Percentiles rank a stretch among this genome's conserved stretches.
Evolutionary conservation across 2,888 invertebrate species (phyloP).

Genomic region (Pasiphila rectangulata): DNA sequence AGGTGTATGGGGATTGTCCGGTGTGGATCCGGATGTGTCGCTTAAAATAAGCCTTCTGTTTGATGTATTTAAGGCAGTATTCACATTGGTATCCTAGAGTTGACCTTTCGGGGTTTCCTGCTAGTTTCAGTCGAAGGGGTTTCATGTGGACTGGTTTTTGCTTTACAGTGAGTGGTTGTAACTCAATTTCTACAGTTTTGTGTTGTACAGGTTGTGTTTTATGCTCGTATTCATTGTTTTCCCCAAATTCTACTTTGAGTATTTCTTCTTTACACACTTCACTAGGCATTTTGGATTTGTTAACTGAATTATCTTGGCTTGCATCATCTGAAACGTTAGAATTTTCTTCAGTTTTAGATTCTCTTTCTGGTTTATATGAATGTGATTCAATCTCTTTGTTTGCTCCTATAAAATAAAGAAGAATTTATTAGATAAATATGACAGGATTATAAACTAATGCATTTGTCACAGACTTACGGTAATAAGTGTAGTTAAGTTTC

Average conservation of each 20-base stretch:
- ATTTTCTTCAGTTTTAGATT: not conserved
- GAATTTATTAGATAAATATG: too few relatives aligned
- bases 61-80: constrained; percentile 11
- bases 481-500: too few relatives aligned
- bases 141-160: not conserved
- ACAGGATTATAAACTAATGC: too few relatives aligned
- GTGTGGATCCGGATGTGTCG: constrained; percentile 9
- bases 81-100: too few relatives aligned
- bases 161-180: too few relatives aligned
- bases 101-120: too few relatives aligned
- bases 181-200: not conserved
- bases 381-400: not conserved
- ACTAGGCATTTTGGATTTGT: not conserved
- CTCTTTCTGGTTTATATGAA: not conserved
- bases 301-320: not conserved
- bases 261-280: not conserved
- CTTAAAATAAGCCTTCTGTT: constrained; percentile 12
- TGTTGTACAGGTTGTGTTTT: not conserved
- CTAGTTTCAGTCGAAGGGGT: not conserved
- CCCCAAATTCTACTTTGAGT: not conserved
- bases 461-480: too few relatives aligned
- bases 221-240: not conserved
- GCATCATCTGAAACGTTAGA: not conserved
- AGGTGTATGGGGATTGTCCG: constrained; percentile 8
- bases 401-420: not conserved